Percentiles rank a stretch among this genome's conserved stretches.
These are phyloP conservation scores for Meandrusa payeni DNA, from an alignment of 2,888 invertebrate genomes.

Conservation along the genomic window DNA sequence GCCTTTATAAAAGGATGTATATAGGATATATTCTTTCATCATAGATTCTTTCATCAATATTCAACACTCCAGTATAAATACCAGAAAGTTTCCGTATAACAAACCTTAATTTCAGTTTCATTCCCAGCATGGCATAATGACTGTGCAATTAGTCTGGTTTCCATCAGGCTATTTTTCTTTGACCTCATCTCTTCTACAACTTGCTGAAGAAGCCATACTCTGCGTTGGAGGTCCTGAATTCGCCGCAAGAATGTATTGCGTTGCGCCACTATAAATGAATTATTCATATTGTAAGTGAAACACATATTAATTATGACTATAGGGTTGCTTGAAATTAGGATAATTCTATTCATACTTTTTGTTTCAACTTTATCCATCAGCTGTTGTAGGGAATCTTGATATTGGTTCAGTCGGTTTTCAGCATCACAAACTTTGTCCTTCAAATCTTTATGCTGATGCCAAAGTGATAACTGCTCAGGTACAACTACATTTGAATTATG, in stretches of 20 bases:
- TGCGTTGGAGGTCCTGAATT: slow-evolving; percentile 48
- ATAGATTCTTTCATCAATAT: no score
- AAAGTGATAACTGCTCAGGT: slow-evolving; percentile 52
- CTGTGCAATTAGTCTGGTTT: slow-evolving; percentile 52
- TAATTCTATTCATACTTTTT: slow-evolving; percentile 57
- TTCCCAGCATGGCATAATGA: slow-evolving; percentile 44
- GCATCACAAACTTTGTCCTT: slow-evolving; percentile 43
- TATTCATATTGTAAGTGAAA: no score
- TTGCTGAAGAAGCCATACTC: slow-evolving; percentile 51
- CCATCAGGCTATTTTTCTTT: slow-evolving; percentile 47
- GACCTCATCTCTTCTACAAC: slow-evolving; percentile 44
- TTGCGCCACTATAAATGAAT: slow-evolving; percentile 52
- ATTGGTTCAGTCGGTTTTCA: slow-evolving; percentile 40
- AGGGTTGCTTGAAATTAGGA: no score
- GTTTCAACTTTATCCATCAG: slow-evolving; percentile 51
- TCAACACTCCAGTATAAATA: no score
- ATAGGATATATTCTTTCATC: no score
- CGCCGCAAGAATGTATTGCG: slow-evolving; percentile 38
- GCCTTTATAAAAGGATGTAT: no score
- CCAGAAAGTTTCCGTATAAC: no score
- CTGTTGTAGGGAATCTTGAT: slow-evolving; percentile 39
- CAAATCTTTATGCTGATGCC: slow-evolving; percentile 50
- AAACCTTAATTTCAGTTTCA: slow-evolving; percentile 52
- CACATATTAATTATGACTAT: no score
- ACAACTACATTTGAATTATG: slow-evolving; percentile 39